A percentile compares a stretch with the other conserved stretches of the same genome.
These are phyloP conservation scores for Drosophila atroscutellata DNA, from an alignment of 2,888 invertebrate species.

Conservation along the genomic window DNA sequence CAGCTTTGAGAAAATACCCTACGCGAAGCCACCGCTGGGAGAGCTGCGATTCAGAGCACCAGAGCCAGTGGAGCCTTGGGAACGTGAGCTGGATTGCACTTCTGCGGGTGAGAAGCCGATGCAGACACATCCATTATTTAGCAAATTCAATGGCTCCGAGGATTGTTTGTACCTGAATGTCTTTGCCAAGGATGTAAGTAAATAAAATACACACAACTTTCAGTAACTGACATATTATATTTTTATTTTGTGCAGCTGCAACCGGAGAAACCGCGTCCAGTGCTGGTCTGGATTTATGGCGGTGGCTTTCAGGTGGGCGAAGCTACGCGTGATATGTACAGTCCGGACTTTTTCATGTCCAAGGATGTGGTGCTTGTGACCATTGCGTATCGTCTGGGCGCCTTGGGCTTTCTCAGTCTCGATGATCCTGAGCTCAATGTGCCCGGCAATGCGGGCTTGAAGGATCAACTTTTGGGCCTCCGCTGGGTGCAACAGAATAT, in stretches of 20 bases:
- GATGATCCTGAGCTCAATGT: conserved; percentile 85
- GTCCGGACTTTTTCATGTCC: conserved; percentile 85
- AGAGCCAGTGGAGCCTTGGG: conserved; percentile 84
- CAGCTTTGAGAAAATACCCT: conserved; percentile 84
- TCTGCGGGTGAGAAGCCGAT: conserved; percentile 81
- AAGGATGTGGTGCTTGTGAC: conserved; percentile 85
- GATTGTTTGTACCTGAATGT: conserved; percentile 87
- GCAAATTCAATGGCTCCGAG: conserved; percentile 85
- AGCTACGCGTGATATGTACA: conserved; percentile 84
- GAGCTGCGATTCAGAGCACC: conserved; percentile 85
- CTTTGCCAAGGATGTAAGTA: conserved; percentile 82
- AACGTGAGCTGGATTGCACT: conserved; percentile 84
- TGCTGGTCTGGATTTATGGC: conserved; percentile 86
- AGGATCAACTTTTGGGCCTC: conserved; percentile 86
- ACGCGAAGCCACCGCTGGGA: conserved; percentile 83
- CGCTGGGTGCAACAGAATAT: conserved; percentile 86
- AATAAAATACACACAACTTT: not conserved
- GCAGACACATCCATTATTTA: conserved; percentile 81
- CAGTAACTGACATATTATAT: not conserved
- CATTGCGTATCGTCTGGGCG: conserved; percentile 85
- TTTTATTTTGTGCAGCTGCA: conserved; percentile 62
- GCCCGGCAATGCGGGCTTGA: conserved; percentile 86
- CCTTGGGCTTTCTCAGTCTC: conserved; percentile 85
- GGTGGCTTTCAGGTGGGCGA: conserved; percentile 86
- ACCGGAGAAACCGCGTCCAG: conserved; percentile 75